Evolutionary conservation across 2,888 invertebrate genomes (phyloP).

Genomic region (Bellardia bayeri): DNA sequence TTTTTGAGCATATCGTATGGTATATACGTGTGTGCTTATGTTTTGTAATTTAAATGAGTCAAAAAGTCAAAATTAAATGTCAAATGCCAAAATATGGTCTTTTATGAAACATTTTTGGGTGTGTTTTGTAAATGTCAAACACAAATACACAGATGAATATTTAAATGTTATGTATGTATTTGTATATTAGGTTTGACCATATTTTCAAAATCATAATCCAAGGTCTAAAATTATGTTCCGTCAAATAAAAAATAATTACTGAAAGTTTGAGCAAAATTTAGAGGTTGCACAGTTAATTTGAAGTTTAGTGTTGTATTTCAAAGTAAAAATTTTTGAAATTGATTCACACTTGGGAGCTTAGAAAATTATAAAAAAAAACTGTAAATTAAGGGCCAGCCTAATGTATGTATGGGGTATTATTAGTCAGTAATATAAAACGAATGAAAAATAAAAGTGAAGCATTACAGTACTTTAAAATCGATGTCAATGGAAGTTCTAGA

Average conservation of each 20-base stretch:
- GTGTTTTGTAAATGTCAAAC: conserved; percentile 39
- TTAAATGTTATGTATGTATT: background rate
- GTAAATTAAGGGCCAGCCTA: too few relatives aligned
- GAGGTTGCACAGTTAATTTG: too few relatives aligned
- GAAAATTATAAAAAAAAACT: too few relatives aligned
- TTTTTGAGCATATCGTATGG: conserved; percentile 13
- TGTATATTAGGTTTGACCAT: too few relatives aligned
- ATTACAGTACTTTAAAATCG: conserved; percentile 1
- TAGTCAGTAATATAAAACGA: background rate
- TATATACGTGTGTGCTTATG: conserved; percentile 2
- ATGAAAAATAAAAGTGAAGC: background rate
- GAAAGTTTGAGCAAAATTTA: too few relatives aligned
- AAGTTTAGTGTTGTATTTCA: too few relatives aligned
- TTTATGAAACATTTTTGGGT: conserved; percentile 34
- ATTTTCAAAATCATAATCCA: too few relatives aligned
- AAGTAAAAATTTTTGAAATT: too few relatives aligned
- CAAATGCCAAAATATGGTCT: conserved; percentile 45
- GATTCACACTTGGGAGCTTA: too few relatives aligned
- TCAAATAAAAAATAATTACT: too few relatives aligned
- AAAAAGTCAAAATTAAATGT: conserved; percentile 61
- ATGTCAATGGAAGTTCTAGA: background rate
- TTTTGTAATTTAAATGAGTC: conserved; percentile 60
- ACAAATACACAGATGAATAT: conserved; percentile 18
- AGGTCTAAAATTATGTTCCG: too few relatives aligned
- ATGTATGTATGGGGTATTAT: background rate